These are phyloP conservation scores for Cordilura impudica DNA, from an alignment of 2,888 invertebrate species.

Conservation along the genomic window DNA sequence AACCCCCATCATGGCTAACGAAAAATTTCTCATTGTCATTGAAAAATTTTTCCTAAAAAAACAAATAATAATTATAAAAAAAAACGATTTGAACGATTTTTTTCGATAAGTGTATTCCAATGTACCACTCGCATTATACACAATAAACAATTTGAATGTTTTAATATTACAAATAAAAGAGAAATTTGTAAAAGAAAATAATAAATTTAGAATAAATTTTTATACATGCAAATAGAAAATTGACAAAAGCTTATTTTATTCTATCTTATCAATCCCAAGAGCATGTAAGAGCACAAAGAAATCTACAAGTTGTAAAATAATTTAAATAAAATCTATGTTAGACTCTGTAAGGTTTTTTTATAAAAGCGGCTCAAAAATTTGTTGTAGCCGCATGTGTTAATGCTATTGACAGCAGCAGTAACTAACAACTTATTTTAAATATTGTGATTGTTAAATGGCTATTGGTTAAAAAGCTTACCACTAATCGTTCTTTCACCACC, in stretches of 20 bases:
- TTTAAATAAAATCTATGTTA: conserved; percentile 64
- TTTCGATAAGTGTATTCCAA: neutral
- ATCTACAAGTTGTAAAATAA: conserved; percentile 64
- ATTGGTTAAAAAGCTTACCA: too few species aligned
- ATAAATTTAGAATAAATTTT: neutral
- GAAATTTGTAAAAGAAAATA: neutral
- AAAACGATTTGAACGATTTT: too few species aligned
- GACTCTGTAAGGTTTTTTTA: conserved; percentile 53
- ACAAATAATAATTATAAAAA: too few species aligned
- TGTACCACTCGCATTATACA: neutral
- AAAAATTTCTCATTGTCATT: too few species aligned
- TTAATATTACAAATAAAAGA: neutral
- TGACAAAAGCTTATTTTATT: conserved; percentile 22
- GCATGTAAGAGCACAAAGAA: conserved; percentile 10
- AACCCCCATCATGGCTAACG: too few species aligned
- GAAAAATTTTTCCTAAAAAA: too few species aligned
- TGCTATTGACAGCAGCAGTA: conserved; percentile 21
- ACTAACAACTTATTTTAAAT: too few species aligned
- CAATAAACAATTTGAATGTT: neutral
- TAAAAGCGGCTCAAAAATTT: conserved; percentile 49
- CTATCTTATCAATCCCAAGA: conserved; percentile 15
- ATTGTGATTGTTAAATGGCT: too few species aligned
- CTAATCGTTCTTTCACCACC: too few species aligned
- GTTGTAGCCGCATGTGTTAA: conserved; percentile 5
- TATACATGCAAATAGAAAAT: conserved; percentile 1